Evolutionary conservation across 35 echinoderm and acorn worm species (phyloP), one percentile per base, ranked within the genome.

Genomic region (Heliocidaris tuberculata): DNA sequence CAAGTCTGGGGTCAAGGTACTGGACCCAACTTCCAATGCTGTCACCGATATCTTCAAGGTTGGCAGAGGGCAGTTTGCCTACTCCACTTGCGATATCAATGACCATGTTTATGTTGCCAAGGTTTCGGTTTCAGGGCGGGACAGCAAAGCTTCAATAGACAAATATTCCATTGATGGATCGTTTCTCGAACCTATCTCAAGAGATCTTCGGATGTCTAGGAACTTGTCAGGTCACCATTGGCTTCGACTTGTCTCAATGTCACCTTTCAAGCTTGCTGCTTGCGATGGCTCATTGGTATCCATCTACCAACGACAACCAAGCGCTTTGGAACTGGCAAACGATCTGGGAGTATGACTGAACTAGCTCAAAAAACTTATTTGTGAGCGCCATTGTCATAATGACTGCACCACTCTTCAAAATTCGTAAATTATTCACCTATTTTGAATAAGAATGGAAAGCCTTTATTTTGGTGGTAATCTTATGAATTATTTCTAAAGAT

Each of bases 81-180:
- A 93, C 30, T 49, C 91, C 29, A 50, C 91, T 13, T 49, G 47
- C 50, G 91, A 93, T 59, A n/a, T 30, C 50, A 49, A 93, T 11
- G 91, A 93, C 16, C 9, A 93, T 48, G 50, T 93, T 11, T 93
- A 93, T 59, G 91, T 93, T n/a, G 91, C 91, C 15, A 59, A 52
- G 16, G 91, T 93, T 48, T 50, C 47, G 17, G 91, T 16, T 48
- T 48, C 4, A 50, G 31, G 50, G 50, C 47, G 5, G 6, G 65
- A 78, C 21, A 78, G 91, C 50, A 93, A 50, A 16, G 50, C 50
- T 13, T 93, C 91, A 7, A 93, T 93, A 4, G 50, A 59, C 21
- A 59, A 50, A 59, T 93, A 93, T 29, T 21, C 9, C 50, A 16
- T 59, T 2, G 50, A 59, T 31, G 91, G 91, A 93, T 13, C 31